These are phyloP conservation scores for Acanthiza pusilla DNA, from an alignment of 2,797 vertebrate species.

Conservation along the genomic window DNA sequence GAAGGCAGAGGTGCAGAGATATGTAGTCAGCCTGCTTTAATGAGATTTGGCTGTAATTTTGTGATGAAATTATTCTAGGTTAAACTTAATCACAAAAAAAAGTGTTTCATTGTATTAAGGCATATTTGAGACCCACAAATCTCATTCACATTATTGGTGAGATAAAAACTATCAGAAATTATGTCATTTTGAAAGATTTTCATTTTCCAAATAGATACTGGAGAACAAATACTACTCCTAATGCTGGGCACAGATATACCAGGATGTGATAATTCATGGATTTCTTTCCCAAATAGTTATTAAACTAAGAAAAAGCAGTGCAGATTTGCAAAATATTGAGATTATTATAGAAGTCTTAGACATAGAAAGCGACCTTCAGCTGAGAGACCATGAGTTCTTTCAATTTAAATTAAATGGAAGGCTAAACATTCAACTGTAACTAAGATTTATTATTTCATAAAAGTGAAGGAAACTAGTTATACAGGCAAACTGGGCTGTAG, in stretches of 20 bases:
- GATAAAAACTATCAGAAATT: conserved; percentile 21
- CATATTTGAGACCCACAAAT: background rate
- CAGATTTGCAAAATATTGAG: background rate
- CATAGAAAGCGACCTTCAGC: background rate
- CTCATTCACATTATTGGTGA: background rate
- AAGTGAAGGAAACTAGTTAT: background rate
- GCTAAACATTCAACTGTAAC: conserved; percentile 7
- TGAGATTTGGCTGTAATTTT: conserved; percentile 33
- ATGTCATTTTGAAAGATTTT: background rate
- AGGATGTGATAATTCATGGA: background rate
- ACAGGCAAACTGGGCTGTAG: background rate
- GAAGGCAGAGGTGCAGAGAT: conserved; percentile 6
- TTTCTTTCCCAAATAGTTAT: conserved; percentile 18
- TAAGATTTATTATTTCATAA: conserved; percentile 14
- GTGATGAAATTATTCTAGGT: conserved; percentile 20
- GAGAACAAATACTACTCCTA: background rate
- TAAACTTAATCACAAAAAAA: background rate
- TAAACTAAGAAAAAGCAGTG: background rate
- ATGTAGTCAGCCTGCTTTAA: background rate
- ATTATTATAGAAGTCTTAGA: background rate
- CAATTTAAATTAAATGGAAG: conserved; percentile 23
- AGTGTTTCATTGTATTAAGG: background rate
- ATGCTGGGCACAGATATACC: background rate
- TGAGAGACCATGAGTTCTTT: background rate
- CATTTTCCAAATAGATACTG: background rate